Evolutionary conservation across 2,797 vertebrate genomes (phyloP).

Genomic region (Apogon hyalosoma): DNA sequence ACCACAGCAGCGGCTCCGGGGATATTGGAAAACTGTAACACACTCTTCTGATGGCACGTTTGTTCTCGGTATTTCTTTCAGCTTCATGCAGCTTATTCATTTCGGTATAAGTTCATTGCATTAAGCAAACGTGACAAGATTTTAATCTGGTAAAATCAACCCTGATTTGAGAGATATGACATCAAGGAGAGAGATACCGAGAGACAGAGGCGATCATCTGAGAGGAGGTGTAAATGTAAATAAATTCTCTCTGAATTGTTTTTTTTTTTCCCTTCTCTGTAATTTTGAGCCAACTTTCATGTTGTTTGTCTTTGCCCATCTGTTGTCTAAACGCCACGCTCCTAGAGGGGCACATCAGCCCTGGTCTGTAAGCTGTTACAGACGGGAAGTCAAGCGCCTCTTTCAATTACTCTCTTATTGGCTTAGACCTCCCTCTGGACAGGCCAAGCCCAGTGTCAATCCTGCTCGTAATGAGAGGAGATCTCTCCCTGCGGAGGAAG

Average conservation of each 20-base stretch:
- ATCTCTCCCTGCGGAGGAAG: conserved; percentile 78
- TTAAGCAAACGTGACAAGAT: conserved; percentile 37
- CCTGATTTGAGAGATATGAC: conserved; percentile 21
- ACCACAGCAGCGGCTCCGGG: conserved; percentile 44
- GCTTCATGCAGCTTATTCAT: conserved; percentile 24
- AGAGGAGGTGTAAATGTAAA: conserved; percentile 29
- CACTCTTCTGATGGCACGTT: background rate
- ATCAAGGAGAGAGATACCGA: conserved; percentile 20
- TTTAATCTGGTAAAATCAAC: conserved; percentile 30
- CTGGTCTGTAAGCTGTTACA: conserved; percentile 77
- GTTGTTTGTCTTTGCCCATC: conserved; percentile 78
- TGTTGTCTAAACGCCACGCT: conserved; percentile 76
- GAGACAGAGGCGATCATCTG: conserved; percentile 25
- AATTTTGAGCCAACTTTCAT: conserved; percentile 59
- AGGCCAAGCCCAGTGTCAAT: conserved; percentile 79
- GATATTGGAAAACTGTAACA: conserved; percentile 49
- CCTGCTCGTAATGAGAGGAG: conserved; percentile 82
- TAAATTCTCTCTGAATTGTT: conserved; percentile 18
- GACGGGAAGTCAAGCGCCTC: conserved; percentile 80
- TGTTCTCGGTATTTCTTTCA: conserved; percentile 15
- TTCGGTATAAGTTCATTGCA: conserved; percentile 20
- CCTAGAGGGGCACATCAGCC: conserved; percentile 66
- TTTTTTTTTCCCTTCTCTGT: conserved; percentile 24
- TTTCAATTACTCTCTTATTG: conserved; percentile 85
- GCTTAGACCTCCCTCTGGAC: conserved; percentile 78